phyloP scores from a whole-genome alignment of 2,797 vertebrate genomes.

The Zalophus californianus region DNA sequence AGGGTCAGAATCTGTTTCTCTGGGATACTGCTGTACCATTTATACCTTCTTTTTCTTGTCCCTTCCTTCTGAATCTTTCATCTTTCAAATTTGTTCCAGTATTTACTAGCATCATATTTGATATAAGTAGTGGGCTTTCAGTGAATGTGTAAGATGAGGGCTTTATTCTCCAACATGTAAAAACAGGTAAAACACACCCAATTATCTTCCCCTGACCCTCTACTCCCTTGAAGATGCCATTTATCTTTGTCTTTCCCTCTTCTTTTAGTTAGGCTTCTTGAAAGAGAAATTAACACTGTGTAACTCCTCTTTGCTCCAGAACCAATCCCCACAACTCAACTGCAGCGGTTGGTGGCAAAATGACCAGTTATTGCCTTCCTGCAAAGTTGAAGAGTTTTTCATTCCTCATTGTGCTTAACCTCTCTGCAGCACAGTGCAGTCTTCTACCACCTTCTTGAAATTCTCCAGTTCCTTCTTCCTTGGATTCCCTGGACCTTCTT shows the following conservation, averaged over 20 bases:
- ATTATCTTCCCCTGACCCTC: background rate
- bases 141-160: background rate
- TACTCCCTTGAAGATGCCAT: background rate
- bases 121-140: background rate
- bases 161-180: background rate
- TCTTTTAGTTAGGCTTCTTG: background rate
- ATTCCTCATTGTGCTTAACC: background rate
- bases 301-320: background rate
- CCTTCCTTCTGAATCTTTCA: background rate
- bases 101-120: background rate
- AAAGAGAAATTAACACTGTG: background rate
- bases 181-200: background rate
- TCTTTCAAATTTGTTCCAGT: background rate
- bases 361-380: background rate
- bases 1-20: background rate
- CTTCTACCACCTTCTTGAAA: background rate
- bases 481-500: background rate
- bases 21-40: background rate
- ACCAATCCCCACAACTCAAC: background rate
- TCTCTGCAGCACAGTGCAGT: background rate
- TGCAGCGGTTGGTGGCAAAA: background rate
- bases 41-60: background rate
- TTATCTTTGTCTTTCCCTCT: background rate
- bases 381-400: background rate
- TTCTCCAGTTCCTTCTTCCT: background rate